Base-by-base conservation (phyloP, 1,140 invertebrate genomes). In the Drosophila orena region DNA sequence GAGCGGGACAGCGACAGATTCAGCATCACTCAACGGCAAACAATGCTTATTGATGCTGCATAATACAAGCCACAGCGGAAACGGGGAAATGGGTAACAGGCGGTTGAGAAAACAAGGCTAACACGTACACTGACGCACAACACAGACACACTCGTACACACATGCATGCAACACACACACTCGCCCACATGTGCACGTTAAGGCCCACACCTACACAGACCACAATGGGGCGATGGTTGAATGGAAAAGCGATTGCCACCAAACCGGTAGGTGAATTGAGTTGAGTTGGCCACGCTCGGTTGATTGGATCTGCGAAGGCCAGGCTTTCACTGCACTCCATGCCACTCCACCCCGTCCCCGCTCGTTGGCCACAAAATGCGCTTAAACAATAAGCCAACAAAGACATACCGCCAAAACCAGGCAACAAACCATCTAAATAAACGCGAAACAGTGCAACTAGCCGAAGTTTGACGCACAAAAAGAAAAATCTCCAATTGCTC, bases 11-110 rank as follows among this genome's bases (percentile, higher is more conserved):
- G 14, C 66, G 54, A 46, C 34, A 49, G 50, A 40, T 76, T 65
- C 38, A 50, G 17, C 72, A 76, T 76, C 55, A 59, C 61, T 60
- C 73, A 69, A 47, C 20, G 17, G 50, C 44, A 53, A 77, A 61
- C 74, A 77, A 77, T 77, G 74, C 74, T 77, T 56, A 77, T 77
- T 77, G 74, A 56, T 77, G 74, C 74, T 77, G 73, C 62, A 77
- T 77, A 77, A 77, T 77, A 60, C 43, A 49, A 60, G 50, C 49
- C 54, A 7, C 57, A 38, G 17, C 50, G 56, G 68, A 55, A 38
- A 17, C 24, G 22, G 20, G 46, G n/a, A 47, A 72, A 47, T 30
- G 49, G 35, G 47, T 60, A 24, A 14, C 44, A 52, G 30, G 24
- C 43, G 42, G 49, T 17, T 22, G 38, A 55, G 20, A 54, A 68